phyloP scores from a whole-genome alignment of 1,140 invertebrate genomes.

The Eciton burchellii region DNA sequence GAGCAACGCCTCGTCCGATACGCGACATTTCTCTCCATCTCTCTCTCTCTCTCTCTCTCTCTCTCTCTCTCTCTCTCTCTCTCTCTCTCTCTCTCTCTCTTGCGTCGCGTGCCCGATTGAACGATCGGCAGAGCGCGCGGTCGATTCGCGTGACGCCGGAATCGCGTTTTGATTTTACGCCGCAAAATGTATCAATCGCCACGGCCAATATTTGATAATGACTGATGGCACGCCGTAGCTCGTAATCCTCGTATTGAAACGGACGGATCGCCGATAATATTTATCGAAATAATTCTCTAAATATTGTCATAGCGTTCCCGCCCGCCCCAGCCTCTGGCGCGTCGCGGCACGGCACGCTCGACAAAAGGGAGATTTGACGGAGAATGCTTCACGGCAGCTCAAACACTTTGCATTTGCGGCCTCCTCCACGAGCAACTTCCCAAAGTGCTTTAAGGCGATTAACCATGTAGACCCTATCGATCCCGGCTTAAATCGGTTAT shows the following conservation, averaged over 20 bases:
- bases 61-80: slow-evolving; percentile 1
- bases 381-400: slow-evolving; percentile 34
- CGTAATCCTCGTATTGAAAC: too few relatives aligned
- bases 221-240: too few relatives aligned
- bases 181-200: too few relatives aligned
- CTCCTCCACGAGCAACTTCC: slow-evolving; percentile 56
- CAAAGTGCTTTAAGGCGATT: slow-evolving; percentile 75
- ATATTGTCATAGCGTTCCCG: neutral
- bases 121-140: too few relatives aligned
- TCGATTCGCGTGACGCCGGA: too few relatives aligned
- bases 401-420: slow-evolving; percentile 59
- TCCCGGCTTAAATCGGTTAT: slow-evolving; percentile 76
- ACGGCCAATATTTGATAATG: too few relatives aligned
- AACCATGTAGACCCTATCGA: slow-evolving; percentile 77
- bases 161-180: too few relatives aligned
- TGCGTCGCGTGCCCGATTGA: too few relatives aligned
- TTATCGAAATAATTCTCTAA: neutral
- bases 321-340: neutral
- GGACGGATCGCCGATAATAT: neutral
- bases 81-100: neutral
- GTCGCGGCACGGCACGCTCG: neutral
- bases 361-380: slow-evolving; percentile 41
- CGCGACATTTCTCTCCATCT: slow-evolving; percentile 17
- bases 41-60: slow-evolving; percentile 14
- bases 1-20: slow-evolving; percentile 21